Percentiles rank a stretch among this genome's conserved stretches.
These are phyloP conservation scores for Brachyopa scutellaris DNA, from an alignment of 2,888 invertebrate genomes.

Conservation along the genomic window DNA sequence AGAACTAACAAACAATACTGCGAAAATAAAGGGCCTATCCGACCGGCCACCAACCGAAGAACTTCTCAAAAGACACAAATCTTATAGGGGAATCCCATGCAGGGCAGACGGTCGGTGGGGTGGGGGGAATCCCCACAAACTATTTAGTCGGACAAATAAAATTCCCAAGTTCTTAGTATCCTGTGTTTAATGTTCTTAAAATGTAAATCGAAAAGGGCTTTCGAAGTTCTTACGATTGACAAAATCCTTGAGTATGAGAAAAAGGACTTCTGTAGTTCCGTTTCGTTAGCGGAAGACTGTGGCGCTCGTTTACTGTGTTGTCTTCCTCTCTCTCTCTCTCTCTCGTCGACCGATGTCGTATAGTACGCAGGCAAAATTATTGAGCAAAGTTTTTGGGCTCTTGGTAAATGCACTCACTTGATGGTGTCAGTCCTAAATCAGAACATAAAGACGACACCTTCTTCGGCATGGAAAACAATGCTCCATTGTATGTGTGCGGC, in stretches of 20 bases:
- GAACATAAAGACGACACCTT: constrained; percentile 50
- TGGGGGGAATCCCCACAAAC: constrained; percentile 36
- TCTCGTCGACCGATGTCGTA: background rate
- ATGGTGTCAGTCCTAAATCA: constrained; percentile 61
- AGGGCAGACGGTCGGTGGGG: constrained; percentile 5
- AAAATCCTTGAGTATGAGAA: constrained; percentile 48
- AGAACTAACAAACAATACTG: constrained; percentile 46
- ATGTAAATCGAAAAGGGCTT: constrained; percentile 69
- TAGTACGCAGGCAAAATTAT: constrained; percentile 47
- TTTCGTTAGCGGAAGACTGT: constrained; percentile 30
- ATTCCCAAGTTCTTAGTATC: constrained; percentile 61
- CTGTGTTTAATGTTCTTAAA: constrained; percentile 68
- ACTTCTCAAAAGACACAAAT: constrained; percentile 64
- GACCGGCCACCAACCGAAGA: constrained; percentile 51
- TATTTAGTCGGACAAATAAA: constrained; percentile 66
- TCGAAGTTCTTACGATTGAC: constrained; percentile 66
- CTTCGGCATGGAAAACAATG: constrained; percentile 25
- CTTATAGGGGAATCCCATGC: constrained; percentile 40
- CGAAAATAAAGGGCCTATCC: constrained; percentile 56
- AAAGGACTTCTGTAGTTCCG: constrained; percentile 55
- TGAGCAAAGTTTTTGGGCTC: constrained; percentile 55
- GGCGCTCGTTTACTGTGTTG: no score
- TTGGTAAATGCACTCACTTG: constrained; percentile 48
- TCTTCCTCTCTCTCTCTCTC: no score
- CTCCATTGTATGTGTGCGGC: constrained; percentile 2